Conservation (phyloP, 2,113 vertebrate genomes). For the Brachyhypopomus gauderio region DNA sequence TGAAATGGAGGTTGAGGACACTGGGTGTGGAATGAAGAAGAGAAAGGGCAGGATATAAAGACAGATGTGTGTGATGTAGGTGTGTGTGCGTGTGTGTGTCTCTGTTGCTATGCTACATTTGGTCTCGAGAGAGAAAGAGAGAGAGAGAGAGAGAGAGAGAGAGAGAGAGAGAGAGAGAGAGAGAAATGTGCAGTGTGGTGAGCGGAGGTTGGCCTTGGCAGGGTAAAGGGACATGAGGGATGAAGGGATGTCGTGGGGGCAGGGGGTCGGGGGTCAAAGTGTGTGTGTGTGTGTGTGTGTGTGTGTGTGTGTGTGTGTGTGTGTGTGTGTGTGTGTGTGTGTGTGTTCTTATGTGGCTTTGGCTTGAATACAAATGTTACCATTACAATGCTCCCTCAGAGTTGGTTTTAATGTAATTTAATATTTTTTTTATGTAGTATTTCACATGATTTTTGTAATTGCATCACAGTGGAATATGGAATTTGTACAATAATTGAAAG, state of each 20-base stretch:
- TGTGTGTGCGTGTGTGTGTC: not conserved
- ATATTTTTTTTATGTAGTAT: not conserved
- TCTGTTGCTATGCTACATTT: slow-evolving; percentile 34
- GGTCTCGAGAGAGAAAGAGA: too few relatives aligned
- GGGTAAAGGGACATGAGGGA: slow-evolving; percentile 53
- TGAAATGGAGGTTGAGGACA: not conserved
- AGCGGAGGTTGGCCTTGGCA: slow-evolving; percentile 6
- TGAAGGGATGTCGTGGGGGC: slow-evolving; percentile 58
- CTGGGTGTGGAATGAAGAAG: slow-evolving; percentile 29
- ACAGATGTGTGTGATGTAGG: not conserved
- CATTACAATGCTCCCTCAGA: slow-evolving; percentile 68
- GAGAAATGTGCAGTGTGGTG: slow-evolving; percentile 9
- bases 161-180: slow-evolving; percentile 24
- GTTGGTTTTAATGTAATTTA: slow-evolving; percentile 17
- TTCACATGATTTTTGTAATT: not conserved
- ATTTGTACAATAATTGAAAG: not conserved
- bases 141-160: slow-evolving; percentile 22
- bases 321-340: slow-evolving; percentile 50
- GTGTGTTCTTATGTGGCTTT: slow-evolving; percentile 47
- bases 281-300: slow-evolving; percentile 44
- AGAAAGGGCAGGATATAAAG: not conserved
- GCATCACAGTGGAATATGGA: too few relatives aligned
- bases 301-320: slow-evolving; percentile 52
- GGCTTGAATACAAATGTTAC: slow-evolving; percentile 71
- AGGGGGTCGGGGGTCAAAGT: slow-evolving; percentile 35